phyloP scores from a whole-genome alignment of 2,797 vertebrate genomes.

The Argyrosomus regius region DNA sequence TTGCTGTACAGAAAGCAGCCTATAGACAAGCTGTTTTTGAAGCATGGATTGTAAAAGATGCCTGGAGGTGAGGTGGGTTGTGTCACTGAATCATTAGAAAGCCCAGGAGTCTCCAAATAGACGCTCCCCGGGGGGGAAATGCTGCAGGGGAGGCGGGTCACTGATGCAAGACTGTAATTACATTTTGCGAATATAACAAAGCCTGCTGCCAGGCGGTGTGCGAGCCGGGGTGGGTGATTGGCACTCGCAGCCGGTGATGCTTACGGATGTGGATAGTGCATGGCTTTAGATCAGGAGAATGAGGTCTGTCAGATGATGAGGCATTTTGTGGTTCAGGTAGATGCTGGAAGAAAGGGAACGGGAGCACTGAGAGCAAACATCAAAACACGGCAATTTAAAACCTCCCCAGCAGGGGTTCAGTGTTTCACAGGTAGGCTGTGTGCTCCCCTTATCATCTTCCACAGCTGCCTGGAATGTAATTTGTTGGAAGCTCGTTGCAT shows the following conservation, averaged over 20 bases:
- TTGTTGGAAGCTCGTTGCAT: neutral
- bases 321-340: constrained; percentile 8
- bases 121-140: neutral
- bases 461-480: constrained; percentile 15
- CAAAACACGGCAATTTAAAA: neutral
- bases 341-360: constrained; percentile 17
- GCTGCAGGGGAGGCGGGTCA: neutral
- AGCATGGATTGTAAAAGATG: constrained; percentile 6
- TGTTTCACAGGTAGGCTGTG: neutral
- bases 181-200: constrained; percentile 37
- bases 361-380: neutral
- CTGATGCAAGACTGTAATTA: constrained; percentile 46
- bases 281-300: neutral
- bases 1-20: neutral
- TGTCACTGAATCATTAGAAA: constrained; percentile 28
- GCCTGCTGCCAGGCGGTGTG: neutral
- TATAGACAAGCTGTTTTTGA: neutral
- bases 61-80: neutral
- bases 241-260: neutral
- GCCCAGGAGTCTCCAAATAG: constrained; percentile 16
- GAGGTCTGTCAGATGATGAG: constrained; percentile 4
- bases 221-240: neutral
- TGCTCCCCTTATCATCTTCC: neutral
- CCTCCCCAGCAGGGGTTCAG: neutral
- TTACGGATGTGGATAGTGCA: neutral